Base-by-base conservation (phyloP, 2,797 vertebrate species). In the Aldrovandia affinis region DNA sequence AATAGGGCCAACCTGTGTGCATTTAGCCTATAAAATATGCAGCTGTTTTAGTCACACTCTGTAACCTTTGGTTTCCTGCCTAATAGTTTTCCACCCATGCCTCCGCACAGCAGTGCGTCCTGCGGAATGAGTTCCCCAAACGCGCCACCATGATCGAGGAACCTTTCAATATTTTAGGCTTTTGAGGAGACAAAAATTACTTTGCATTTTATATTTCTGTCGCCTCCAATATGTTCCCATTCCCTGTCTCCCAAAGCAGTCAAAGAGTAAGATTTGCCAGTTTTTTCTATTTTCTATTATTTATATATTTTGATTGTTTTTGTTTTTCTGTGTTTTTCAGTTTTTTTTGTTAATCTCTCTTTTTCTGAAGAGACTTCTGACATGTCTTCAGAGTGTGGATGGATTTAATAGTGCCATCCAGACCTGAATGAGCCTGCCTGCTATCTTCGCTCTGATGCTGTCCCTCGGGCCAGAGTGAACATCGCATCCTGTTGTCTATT, bases 351-450 rank as follows among this genome's bases (percentile, higher is more conserved):
- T 20, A 4, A 3, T 61, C 18, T 61, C 15, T n/a, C 28, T 39
- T 30, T 36, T 30, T 59, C 70, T 57, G 81, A 78, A 85, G 73
- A 55, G 61, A 73, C 36, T 83, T 70, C 78, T 86, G 78, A 83
- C 75, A 50, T 36, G 70, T 75, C 81, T 54, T 55, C 18, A 80
- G 44, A 50, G 59, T 14, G 28, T 80, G 54, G 63, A 65, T 33
- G 22, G 25, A 86, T 81, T 81, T 86, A 75, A 83, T 86, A 50
- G 77, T 44, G 61, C 44, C 39, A 36, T 77, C 78, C 82, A 63
- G 52, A 50, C 42, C 63, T 50, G 55, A 81, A 86, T 59, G 54
- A 70, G 22, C 22, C 61, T 54, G 61, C 39, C 81, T 30, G 78
- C 82, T 61, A 50, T 59, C 79, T 36, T 47, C n/a, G 75, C 82